Conservation (phyloP, 2,113 vertebrate genomes). For the Oncorhynchus keta region DNA sequence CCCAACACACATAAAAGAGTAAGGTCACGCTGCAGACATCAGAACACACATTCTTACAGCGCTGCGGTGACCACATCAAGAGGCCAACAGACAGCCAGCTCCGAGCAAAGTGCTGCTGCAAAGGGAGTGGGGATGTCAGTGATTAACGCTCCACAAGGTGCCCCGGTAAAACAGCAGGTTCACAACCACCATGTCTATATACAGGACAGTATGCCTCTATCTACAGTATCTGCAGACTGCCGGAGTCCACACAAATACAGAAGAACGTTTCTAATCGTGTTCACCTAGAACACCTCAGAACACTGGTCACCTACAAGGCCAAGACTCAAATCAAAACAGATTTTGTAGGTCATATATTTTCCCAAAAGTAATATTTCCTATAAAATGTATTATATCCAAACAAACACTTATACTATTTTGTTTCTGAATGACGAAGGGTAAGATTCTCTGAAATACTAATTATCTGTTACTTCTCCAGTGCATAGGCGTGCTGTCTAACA, state of each 20-base stretch:
- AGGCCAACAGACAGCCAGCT: conserved; percentile 46
- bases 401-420: conserved; percentile 20
- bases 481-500: conserved; percentile 28
- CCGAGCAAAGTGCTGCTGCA: conserved; percentile 59
- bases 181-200: not conserved
- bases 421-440: conserved; percentile 33
- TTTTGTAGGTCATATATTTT: not conserved
- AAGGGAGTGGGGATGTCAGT: conserved; percentile 58
- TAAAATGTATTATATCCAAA: not conserved
- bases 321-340: no score
- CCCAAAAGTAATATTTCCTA: not conserved
- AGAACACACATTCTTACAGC: conserved; percentile 38
- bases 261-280: no score
- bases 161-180: not conserved
- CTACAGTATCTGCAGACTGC: no score
- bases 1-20: conserved; percentile 5
- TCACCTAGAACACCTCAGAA: no score
- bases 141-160: conserved; percentile 46
- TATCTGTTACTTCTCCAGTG: conserved; percentile 19
- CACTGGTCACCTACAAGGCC: not conserved
- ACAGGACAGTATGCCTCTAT: conserved; percentile 10
- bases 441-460: conserved; percentile 4
- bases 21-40: conserved; percentile 31
- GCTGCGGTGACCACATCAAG: conserved; percentile 74
- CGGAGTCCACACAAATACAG: no score